Evolutionary conservation across 2,888 invertebrate genomes (phyloP).

Genomic region (Biston stratarius): DNA sequence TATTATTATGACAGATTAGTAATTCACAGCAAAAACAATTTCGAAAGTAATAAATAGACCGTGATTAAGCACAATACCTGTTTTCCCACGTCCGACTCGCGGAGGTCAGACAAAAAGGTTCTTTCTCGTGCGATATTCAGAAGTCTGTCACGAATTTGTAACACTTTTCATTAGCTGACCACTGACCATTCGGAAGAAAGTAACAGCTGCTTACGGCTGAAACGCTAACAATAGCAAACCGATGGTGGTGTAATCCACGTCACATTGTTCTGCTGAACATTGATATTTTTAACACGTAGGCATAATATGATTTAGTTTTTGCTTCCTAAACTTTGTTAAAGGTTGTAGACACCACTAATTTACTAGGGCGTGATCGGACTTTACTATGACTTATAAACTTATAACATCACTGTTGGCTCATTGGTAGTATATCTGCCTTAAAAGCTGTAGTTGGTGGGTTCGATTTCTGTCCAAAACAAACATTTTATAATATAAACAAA

Average conservation of each 20-base stretch:
- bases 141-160: slow-evolving; percentile 18
- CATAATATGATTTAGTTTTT: too few relatives aligned
- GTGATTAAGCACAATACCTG: slow-evolving; percentile 14
- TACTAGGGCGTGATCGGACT: too few relatives aligned
- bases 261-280: too few relatives aligned
- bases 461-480: too few relatives aligned
- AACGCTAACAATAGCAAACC: neutral
- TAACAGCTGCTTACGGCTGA: neutral
- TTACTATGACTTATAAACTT: too few relatives aligned
- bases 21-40: slow-evolving; percentile 11
- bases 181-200: slow-evolving; percentile 14
- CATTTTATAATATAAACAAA: too few relatives aligned
- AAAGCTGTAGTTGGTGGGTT: too few relatives aligned
- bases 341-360: neutral
- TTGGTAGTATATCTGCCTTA: too few relatives aligned
- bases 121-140: slow-evolving; percentile 9
- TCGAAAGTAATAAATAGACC: slow-evolving; percentile 19
- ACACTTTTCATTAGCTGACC: slow-evolving; percentile 19
- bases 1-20: neutral
- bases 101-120: slow-evolving; percentile 15
- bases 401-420: too few relatives aligned
- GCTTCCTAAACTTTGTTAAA: too few relatives aligned
- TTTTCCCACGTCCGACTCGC: slow-evolving; percentile 16
- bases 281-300: too few relatives aligned
- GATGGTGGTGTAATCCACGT: neutral